These are phyloP conservation scores for Pyxicephalus adspersus DNA, from an alignment of 2,113 vertebrate genomes.

Conservation along the genomic window DNA sequence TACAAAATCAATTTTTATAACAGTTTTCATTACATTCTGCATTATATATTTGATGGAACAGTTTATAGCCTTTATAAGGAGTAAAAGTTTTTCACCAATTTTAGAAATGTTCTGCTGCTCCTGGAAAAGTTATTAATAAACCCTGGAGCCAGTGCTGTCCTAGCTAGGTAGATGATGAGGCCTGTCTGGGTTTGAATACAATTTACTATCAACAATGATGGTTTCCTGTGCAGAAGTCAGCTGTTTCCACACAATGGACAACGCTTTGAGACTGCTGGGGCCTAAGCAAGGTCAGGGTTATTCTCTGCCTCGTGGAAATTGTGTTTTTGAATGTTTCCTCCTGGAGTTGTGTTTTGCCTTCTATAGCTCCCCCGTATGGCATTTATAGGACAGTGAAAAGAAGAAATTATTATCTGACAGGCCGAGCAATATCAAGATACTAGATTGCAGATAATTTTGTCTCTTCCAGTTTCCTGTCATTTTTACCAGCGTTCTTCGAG, in stretches of 20 bases:
- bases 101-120: slow-evolving; percentile 14
- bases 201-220: slow-evolving; percentile 66
- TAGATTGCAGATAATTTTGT: background rate
- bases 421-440: background rate
- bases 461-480: background rate
- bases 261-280: slow-evolving; percentile 70
- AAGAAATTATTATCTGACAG: background rate
- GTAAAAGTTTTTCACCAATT: slow-evolving; percentile 1
- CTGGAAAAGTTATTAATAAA: slow-evolving; percentile 52
- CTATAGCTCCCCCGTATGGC: slow-evolving; percentile 53
- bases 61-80: background rate
- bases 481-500: background rate
- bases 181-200: slow-evolving; percentile 47
- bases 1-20: background rate
- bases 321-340: slow-evolving; percentile 10
- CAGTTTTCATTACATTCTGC: background rate
- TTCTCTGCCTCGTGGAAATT: slow-evolving; percentile 68
- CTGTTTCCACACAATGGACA: slow-evolving; percentile 71
- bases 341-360: slow-evolving; percentile 52
- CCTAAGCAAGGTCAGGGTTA: slow-evolving; percentile 74
- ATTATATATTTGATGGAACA: background rate
- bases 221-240: slow-evolving; percentile 79
- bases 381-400: slow-evolving; percentile 16
- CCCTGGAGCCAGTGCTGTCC: slow-evolving; percentile 49
- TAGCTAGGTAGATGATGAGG: slow-evolving; percentile 49